Evolutionary conservation across 2,888 invertebrate genomes (phyloP).

Genomic region (Pemphredon lugubris): DNA sequence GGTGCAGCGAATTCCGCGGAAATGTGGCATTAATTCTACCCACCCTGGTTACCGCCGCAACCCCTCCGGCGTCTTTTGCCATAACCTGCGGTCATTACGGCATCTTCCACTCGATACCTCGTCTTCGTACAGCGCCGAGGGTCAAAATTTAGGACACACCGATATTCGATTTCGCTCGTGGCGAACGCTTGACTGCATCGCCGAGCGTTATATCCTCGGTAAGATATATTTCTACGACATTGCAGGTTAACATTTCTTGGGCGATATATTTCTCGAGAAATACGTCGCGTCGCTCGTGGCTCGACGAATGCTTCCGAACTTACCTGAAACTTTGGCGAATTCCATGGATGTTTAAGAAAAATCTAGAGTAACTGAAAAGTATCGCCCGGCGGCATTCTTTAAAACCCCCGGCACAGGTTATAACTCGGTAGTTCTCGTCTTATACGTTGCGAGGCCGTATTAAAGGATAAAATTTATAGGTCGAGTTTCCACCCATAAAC

Average conservation of each 20-base stretch:
- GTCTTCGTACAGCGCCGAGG: slow-evolving; percentile 8
- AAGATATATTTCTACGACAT: not conserved
- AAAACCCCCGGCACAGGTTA: slow-evolving; percentile 51
- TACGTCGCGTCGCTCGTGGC: too few species aligned
- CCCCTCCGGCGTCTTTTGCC: slow-evolving; percentile 16
- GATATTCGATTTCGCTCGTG: slow-evolving; percentile 21
- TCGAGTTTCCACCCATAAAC: slow-evolving; percentile 70
- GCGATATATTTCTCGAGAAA: too few species aligned
- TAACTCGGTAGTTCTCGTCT: slow-evolving; percentile 66
- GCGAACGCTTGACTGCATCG: slow-evolving; percentile 1
- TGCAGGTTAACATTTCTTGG: too few species aligned
- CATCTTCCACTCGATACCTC: slow-evolving; percentile 30
- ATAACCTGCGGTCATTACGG: slow-evolving; percentile 13
- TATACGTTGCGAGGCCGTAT: slow-evolving; percentile 59
- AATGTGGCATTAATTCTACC: slow-evolving; percentile 53
- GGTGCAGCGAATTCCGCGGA: slow-evolving; percentile 47
- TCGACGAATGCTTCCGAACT: too few species aligned
- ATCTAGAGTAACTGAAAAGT: slow-evolving; percentile 37
- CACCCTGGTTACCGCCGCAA: not conserved
- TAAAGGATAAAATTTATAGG: slow-evolving; percentile 73
- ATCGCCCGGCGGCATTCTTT: slow-evolving; percentile 53
- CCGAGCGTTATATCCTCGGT: slow-evolving; percentile 1
- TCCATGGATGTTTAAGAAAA: slow-evolving; percentile 17
- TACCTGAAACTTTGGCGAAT: slow-evolving; percentile 27
- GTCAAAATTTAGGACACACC: slow-evolving; percentile 26